phyloP scores from a whole-genome alignment of 1,140 invertebrate genomes.

The Drosophila nebulosa region DNA sequence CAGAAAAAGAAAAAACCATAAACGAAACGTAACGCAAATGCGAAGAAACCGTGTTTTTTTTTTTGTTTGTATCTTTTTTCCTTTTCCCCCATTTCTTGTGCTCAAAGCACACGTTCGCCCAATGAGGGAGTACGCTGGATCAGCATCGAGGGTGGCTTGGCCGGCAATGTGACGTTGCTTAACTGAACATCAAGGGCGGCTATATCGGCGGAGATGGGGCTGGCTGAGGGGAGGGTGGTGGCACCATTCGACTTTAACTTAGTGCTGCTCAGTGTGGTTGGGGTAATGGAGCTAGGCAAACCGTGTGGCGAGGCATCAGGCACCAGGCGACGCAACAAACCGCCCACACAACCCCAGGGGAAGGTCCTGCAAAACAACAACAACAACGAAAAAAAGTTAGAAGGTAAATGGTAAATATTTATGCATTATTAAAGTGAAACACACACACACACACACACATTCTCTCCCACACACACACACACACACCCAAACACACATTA shows the following conservation, averaged over 20 bases:
- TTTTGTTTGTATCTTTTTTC: not conserved
- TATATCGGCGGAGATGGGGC: conserved; percentile 45
- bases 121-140: conserved; percentile 77
- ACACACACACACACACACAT: no score
- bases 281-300: conserved; percentile 49
- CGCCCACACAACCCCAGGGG: conserved; percentile 85
- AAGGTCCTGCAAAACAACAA: conserved; percentile 83
- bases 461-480: not conserved
- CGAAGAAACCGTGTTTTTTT: not conserved
- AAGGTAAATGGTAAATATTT: conserved; percentile 66
- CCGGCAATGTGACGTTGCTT: conserved; percentile 55
- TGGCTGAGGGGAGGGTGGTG: conserved; percentile 19
- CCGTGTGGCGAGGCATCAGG: conserved; percentile 84
- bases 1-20: conserved; percentile 44
- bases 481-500: conserved; percentile 53
- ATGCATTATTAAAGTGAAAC: conserved; percentile 74
- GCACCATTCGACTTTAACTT: conserved; percentile 8
- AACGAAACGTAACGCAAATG: conserved; percentile 23
- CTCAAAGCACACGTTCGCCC: conserved; percentile 77
- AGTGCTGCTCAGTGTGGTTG: conserved; percentile 25
- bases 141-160: conserved; percentile 77
- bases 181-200: conserved; percentile 63
- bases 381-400: conserved; percentile 34
- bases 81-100: no score
- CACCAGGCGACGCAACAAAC: conserved; percentile 85